phyloP scores from a whole-genome alignment of 2,888 invertebrate genomes.

The Caenorhabditis angaria region DNA sequence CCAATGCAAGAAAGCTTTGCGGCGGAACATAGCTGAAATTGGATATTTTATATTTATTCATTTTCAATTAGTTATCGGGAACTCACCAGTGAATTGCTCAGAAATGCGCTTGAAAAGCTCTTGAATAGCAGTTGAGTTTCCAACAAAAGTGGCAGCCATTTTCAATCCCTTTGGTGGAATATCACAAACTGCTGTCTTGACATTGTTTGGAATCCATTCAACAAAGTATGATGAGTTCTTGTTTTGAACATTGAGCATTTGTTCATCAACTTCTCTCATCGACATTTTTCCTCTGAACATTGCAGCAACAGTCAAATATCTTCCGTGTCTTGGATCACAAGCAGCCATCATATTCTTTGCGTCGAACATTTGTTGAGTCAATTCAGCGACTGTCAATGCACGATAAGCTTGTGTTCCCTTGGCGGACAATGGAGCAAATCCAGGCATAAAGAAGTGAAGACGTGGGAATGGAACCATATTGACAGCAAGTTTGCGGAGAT shows the following conservation, averaged over 20 bases:
- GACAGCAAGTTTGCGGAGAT: conserved; percentile 81
- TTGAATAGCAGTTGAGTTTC: conserved; percentile 88
- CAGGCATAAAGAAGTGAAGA: conserved; percentile 77
- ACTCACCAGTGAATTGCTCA: conserved; percentile 81
- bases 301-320: conserved; percentile 78
- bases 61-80: neutral
- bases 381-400: conserved; percentile 80
- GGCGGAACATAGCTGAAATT: conserved; percentile 84
- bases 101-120: conserved; percentile 88
- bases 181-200: conserved; percentile 88
- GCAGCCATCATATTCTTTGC: conserved; percentile 77
- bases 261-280: conserved; percentile 81
- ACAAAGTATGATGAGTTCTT: conserved; percentile 88
- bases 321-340: conserved; percentile 76
- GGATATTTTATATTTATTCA: neutral
- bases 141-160: conserved; percentile 92
- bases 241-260: conserved; percentile 93
- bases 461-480: conserved; percentile 95
- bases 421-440: conserved; percentile 90
- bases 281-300: conserved; percentile 78
- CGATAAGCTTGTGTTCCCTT: conserved; percentile 78
- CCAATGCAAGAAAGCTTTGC: conserved; percentile 95
- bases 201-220: conserved; percentile 91
- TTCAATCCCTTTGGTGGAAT: conserved; percentile 90
- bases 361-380: conserved; percentile 81